Conservation (phyloP, 2,888 invertebrate genomes). For the Ochropleura plecta region DNA sequence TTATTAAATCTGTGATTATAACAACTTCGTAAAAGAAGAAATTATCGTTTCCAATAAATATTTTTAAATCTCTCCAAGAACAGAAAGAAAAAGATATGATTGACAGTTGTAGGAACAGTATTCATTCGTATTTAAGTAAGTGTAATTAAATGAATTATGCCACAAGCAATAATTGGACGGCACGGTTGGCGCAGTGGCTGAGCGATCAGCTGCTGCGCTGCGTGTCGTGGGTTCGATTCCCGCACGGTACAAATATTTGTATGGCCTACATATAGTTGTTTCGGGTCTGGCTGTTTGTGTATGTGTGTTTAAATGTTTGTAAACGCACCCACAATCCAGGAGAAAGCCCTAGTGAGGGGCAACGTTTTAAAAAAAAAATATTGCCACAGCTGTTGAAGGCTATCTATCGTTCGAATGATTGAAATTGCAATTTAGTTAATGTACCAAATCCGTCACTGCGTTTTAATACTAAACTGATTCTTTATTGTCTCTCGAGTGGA, state of each 20-base stretch:
- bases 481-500: conserved; percentile 21
- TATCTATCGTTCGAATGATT: conserved; percentile 32
- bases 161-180: background rate
- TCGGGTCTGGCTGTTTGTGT: no score
- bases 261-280: no score
- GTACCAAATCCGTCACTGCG: conserved; percentile 43
- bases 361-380: background rate
- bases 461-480: conserved; percentile 40
- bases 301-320: no score
- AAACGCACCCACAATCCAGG: no score
- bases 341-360: no score
- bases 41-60: background rate
- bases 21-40: background rate
- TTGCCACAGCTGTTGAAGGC: conserved; percentile 7
- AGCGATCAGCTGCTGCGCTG: no score
- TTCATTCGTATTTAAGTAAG: background rate
- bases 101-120: background rate
- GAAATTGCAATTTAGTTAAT: conserved; percentile 32
- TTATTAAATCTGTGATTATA: background rate
- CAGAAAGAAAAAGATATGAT: background rate
- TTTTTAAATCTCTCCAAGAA: no score
- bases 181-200: no score
- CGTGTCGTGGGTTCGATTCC: no score
- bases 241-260: no score
- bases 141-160: background rate